Base-by-base conservation (phyloP, 1,140 invertebrate species). In the Drosophila takahashii region DNA sequence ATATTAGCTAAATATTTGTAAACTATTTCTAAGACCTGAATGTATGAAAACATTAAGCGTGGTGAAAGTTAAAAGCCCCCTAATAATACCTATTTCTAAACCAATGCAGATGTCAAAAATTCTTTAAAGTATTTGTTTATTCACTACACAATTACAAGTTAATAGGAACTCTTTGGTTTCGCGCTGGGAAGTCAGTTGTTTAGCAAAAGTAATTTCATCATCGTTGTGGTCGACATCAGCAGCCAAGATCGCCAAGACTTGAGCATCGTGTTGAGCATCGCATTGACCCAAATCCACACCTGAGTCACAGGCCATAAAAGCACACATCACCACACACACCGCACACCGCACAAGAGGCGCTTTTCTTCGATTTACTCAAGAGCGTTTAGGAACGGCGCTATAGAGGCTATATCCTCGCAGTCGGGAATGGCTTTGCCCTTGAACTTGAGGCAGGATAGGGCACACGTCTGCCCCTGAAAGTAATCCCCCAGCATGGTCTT, bases 401-500 rank as follows among this genome's bases (percentile, higher is more conserved):
- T 96, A 1, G 96, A 96, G 13, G 94, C 94, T 45, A 95, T 94
- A 87, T 97, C 95, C 92, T 96, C 96, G 89, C 96, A 97, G 79
- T 98, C 97, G 0, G 96, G 96, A 45, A 97, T 96, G 41, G 96
- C 93, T 91, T 96, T 96, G 54, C 96, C 96, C 81, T 96, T 96
- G 90, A 95, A 96, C 85, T 96, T 95, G 42, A 97, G 93, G 84
- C 97, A 97, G 60, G 95, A 94, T 76, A 97, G 95, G 0, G 96
- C 96, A 85, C 97, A 98, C 0, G 95, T 93, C 51, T 96, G 94
- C 0, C 96, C 96, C 77, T 97, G 95, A 91, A 98, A 98, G 93
- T 96, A 97, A 0, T 94, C 94, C 0, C 96, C 96, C 72, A 96
- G 95, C 95, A 97, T 97, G 89, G 96, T 96, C 90, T 96, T 96